These are phyloP conservation scores for Callospermophilus lateralis DNA, from an alignment of 2,113 vertebrate species.

Conservation along the genomic window DNA sequence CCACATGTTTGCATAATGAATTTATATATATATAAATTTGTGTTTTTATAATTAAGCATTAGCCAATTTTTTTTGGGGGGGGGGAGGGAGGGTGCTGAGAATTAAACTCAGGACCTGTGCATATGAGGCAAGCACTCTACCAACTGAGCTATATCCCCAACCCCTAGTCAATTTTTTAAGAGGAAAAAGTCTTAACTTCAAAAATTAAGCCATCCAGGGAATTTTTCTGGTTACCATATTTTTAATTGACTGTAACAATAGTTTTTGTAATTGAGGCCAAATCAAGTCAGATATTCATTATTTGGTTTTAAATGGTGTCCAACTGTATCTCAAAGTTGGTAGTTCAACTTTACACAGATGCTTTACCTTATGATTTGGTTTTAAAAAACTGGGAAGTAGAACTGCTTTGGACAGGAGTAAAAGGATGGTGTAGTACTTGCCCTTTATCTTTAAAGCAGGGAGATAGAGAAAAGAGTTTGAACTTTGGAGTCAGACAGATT, in stretches of 20 bases:
- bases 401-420: neutral
- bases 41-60: conserved; percentile 32
- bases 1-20: neutral
- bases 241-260: neutral
- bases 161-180: neutral
- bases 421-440: neutral
- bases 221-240: neutral
- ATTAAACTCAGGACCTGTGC: too few species aligned
- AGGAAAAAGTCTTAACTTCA: neutral
- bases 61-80: neutral
- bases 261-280: neutral
- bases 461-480: neutral
- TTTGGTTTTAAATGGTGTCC: neutral
- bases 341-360: neutral
- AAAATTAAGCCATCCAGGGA: neutral
- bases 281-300: neutral
- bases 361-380: neutral
- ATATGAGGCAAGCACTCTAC: too few species aligned
- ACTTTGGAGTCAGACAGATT: neutral
- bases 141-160: too few species aligned
- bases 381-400: neutral
- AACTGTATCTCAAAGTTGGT: neutral
- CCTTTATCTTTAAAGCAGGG: neutral
- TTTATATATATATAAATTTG: neutral
- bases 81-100: too few species aligned